Evolutionary conservation across 2,797 vertebrate genomes (phyloP).

Genomic region (Pelodytes ibericus): DNA sequence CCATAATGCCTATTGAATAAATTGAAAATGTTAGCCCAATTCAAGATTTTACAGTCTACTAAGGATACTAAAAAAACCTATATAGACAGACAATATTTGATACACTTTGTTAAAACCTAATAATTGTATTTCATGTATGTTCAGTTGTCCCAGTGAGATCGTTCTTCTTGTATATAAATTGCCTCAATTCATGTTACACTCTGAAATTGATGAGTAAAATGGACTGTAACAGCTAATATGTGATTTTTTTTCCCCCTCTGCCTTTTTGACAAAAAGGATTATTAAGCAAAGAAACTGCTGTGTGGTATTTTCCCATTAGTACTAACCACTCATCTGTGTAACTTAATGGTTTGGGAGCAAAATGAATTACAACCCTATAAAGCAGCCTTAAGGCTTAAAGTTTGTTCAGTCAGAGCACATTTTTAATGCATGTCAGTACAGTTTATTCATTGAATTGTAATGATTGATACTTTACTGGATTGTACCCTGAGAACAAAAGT

Average conservation of each 20-base stretch:
- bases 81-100: too few relatives aligned
- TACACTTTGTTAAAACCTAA: too few relatives aligned
- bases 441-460: slow-evolving; percentile 51
- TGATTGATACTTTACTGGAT: slow-evolving; percentile 42
- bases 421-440: slow-evolving; percentile 42
- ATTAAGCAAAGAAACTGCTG: slow-evolving; percentile 26
- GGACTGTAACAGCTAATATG: slow-evolving; percentile 26
- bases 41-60: too few relatives aligned
- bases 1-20: too few relatives aligned
- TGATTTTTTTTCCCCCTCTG: slow-evolving; percentile 12
- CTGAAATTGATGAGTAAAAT: slow-evolving; percentile 23
- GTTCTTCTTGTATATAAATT: slow-evolving; percentile 21
- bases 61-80: too few relatives aligned
- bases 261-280: slow-evolving; percentile 30
- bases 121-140: neutral
- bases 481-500: slow-evolving; percentile 15
- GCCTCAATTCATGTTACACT: slow-evolving; percentile 6
- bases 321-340: slow-evolving; percentile 49
- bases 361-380: slow-evolving; percentile 51
- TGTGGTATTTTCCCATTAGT: slow-evolving; percentile 48
- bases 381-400: slow-evolving; percentile 46
- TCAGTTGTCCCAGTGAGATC: neutral
- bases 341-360: slow-evolving; percentile 46
- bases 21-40: too few relatives aligned
- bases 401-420: slow-evolving; percentile 47